phyloP scores from a whole-genome alignment of 2,888 invertebrate genomes.

The Protophormia terraenovae region DNA sequence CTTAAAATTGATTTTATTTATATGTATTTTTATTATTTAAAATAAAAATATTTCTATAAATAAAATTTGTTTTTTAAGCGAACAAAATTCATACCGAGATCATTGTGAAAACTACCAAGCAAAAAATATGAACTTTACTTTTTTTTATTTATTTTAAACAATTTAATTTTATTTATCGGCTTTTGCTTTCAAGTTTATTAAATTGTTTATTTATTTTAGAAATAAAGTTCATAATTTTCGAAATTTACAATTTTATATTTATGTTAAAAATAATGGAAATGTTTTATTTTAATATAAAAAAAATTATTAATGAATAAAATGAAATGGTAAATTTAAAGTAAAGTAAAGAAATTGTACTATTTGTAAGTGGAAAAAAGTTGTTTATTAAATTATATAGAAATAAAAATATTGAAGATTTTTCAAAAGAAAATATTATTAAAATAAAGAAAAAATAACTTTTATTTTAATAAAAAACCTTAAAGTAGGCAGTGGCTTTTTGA shows the following conservation, averaged over 20 bases:
- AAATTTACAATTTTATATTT: slow-evolving; percentile 67
- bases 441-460: slow-evolving; percentile 16
- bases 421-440: slow-evolving; percentile 41
- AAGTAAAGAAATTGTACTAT: slow-evolving; percentile 64
- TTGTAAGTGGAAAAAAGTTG: slow-evolving; percentile 39
- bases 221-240: slow-evolving; percentile 60
- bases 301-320: neutral
- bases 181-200: neutral
- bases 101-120: slow-evolving; percentile 80
- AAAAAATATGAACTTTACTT: slow-evolving; percentile 68
- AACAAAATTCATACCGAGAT: slow-evolving; percentile 79
- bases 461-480: neutral
- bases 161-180: neutral
- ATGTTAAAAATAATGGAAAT: slow-evolving; percentile 67
- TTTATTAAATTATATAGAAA: neutral
- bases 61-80: slow-evolving; percentile 67
- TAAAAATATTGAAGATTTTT: slow-evolving; percentile 35
- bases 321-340: slow-evolving; percentile 36
- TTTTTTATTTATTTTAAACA: neutral
- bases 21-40: slow-evolving; percentile 43
- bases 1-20: slow-evolving; percentile 59
- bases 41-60: slow-evolving; percentile 50
- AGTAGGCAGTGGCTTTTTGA: neutral
- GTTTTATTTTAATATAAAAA: slow-evolving; percentile 30
- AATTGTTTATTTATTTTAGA: neutral